These are phyloP conservation scores for Hymenopus coronatus DNA, from an alignment of 2,888 invertebrate genomes.

Conservation along the genomic window DNA sequence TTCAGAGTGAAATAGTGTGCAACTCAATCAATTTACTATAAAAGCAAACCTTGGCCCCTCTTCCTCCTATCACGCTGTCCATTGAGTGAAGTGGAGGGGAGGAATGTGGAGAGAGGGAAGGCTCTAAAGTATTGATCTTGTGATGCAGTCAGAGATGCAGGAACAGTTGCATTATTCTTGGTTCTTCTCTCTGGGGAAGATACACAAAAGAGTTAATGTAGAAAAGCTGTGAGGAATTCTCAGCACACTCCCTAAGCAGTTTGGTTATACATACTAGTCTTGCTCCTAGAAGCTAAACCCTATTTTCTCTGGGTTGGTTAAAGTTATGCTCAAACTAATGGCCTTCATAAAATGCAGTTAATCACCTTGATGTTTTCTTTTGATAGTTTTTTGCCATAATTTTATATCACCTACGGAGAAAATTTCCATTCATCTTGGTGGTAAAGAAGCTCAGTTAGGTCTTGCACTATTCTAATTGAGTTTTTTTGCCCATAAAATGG, in stretches of 20 bases:
- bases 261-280: no score
- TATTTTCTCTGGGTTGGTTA: no score
- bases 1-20: neutral
- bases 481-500: no score
- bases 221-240: neutral
- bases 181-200: neutral
- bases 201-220: neutral
- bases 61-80: neutral
- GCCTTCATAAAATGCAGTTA: no score
- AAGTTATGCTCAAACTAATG: no score
- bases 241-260: neutral
- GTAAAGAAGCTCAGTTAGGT: no score
- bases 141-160: neutral
- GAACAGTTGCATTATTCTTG: neutral
- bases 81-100: neutral
- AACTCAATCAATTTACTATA: neutral
- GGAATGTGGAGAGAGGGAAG: neutral
- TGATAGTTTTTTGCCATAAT: no score
- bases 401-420: no score
- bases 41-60: neutral
- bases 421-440: no score
- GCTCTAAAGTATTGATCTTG: neutral
- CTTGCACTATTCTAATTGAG: no score
- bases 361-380: no score
- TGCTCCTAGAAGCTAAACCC: no score